Base-by-base conservation (phyloP, 2,797 vertebrate genomes). In the Takifugu ocellatus region DNA sequence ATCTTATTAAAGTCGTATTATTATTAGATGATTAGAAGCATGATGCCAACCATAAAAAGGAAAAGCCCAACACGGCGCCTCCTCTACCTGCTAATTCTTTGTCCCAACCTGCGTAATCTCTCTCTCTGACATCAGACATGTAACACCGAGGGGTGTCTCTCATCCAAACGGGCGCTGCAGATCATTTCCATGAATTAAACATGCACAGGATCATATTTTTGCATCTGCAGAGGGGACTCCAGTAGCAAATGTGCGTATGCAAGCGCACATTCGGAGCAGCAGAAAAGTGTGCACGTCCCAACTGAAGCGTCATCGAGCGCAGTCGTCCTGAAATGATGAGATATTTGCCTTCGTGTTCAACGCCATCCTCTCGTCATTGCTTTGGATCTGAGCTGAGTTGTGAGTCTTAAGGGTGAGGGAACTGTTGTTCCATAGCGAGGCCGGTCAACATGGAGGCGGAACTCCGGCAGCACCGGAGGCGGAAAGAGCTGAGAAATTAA, bases 21-120 rank as follows among this genome's bases (percentile, higher is more conserved):
- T 21, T 21, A 21, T 21, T 21, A 21, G 21, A 21, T 21, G 21
- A 21, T 66, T 61, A 56, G 56, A 79, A 81, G 68, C 24, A 77
- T 66, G 58, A 59, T 60, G 59, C 66, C 74, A 74, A 45, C 7
- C 5, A 17, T n/a, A 17, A 17, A 16, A 21, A 45, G 5, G 8
- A 45, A 45, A 45, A 16, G 17, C n/a, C 60, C 50, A 72, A 75
- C 55, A 17, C 16, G 12, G 7, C 12, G 54, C 70, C 63, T 83
- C 60, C 36, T 72, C 63, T 72, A 24, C 53, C 33, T 44, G 27
- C 51, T 59, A 24, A 61, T 54, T 55, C 36, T 61, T n/a, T 49
- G 5, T 54, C 58, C 26, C 51, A n/a, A 65, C 49, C 57, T 16
- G 7, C 49, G 10, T 26, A 49, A 3, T 24, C 2, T 51, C 16